Percentiles rank a stretch among this genome's conserved stretches.
Evolutionary conservation across 35 echinoderm and acorn worm species (phyloP).

Genomic region (Heliocidaris erythrogramma): DNA sequence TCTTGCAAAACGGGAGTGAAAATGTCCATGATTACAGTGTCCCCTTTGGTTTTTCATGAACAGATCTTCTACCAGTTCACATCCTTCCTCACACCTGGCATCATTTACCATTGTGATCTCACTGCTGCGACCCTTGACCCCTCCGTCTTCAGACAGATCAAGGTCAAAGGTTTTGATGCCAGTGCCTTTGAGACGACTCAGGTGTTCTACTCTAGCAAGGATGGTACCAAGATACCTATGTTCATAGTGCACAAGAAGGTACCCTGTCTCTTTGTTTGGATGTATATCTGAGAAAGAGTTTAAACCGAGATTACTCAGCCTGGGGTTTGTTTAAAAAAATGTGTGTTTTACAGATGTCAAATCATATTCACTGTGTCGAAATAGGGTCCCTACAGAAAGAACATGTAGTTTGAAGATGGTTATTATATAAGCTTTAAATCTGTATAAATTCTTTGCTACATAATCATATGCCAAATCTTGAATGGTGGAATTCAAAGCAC

Average conservation of each 20-base stretch:
- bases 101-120: slow-evolving; percentile 92
- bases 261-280: background rate
- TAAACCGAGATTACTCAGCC: no score
- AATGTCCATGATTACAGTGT: background rate
- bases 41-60: background rate
- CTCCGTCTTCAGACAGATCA: slow-evolving; percentile 78
- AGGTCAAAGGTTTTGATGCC: slow-evolving; percentile 84
- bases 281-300: background rate
- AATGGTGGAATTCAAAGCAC: no score
- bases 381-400: no score
- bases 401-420: no score
- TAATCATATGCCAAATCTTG: no score
- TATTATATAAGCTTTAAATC: no score
- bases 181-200: slow-evolving; percentile 74
- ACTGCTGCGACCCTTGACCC: slow-evolving; percentile 64
- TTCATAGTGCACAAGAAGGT: slow-evolving; percentile 97
- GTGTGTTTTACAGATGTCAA: no score
- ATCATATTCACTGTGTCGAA: no score
- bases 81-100: slow-evolving; percentile 86
- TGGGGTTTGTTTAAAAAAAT: no score
- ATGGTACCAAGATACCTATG: slow-evolving; percentile 90
- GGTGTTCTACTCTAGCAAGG: slow-evolving; percentile 87
- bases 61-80: slow-evolving; percentile 99
- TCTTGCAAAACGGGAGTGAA: no score
- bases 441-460: no score